These are phyloP conservation scores for Neelides folsomi DNA, from an alignment of 2,888 invertebrate species.

Conservation along the genomic window DNA sequence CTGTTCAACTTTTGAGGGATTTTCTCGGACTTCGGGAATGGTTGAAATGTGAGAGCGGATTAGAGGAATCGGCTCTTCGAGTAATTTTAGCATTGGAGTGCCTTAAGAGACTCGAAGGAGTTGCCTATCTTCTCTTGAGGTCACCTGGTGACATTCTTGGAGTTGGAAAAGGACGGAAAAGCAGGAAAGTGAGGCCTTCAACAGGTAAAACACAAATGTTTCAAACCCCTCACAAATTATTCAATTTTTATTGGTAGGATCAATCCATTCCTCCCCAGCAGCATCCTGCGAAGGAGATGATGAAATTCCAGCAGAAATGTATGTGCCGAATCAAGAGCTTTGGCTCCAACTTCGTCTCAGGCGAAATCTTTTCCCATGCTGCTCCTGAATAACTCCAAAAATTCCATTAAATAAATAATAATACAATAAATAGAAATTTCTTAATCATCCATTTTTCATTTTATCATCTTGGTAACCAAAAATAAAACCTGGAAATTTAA, in stretches of 20 bases:
- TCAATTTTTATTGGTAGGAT: background rate
- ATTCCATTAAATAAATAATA: too few species aligned
- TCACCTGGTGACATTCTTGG: slow-evolving; percentile 73
- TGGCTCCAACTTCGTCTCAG: slow-evolving; percentile 66
- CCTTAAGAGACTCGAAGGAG: slow-evolving; percentile 67
- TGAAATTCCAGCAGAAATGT: slow-evolving; percentile 80
- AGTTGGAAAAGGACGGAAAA: slow-evolving; percentile 42
- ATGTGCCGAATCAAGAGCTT: slow-evolving; percentile 78
- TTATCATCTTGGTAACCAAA: too few species aligned
- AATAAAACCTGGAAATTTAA: too few species aligned
- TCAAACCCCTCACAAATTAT: too few species aligned
- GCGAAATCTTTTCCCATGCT: slow-evolving; percentile 16
- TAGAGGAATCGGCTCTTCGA: slow-evolving; percentile 36
- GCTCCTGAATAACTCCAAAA: background rate
- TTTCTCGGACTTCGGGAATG: slow-evolving; percentile 65
- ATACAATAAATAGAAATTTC: too few species aligned
- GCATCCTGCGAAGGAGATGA: slow-evolving; percentile 36
- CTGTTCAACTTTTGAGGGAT: slow-evolving; percentile 63
- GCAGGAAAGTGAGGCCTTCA: slow-evolving; percentile 23
- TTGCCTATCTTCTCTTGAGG: slow-evolving; percentile 61
- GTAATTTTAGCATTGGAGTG: slow-evolving; percentile 40
- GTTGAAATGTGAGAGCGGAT: slow-evolving; percentile 44
- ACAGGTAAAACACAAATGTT: slow-evolving; percentile 9
- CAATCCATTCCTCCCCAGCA: background rate
- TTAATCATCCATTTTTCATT: too few species aligned